Conservation (phyloP, 2,797 vertebrate species). For the Balearica regulorum region DNA sequence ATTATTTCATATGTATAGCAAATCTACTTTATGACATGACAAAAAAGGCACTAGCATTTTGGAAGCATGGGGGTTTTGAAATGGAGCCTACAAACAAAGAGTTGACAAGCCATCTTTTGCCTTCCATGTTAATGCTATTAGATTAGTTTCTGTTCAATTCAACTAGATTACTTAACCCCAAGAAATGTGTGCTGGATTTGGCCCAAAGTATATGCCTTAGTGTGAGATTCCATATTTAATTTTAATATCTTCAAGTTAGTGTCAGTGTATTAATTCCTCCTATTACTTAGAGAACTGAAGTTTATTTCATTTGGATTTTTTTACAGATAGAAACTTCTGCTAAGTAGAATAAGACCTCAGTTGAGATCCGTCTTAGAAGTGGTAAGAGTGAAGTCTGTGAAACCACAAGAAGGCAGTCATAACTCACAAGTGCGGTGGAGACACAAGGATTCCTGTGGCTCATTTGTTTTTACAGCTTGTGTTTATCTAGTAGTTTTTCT, state of each 20-base stretch:
- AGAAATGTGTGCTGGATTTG: background rate
- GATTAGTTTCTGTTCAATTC: background rate
- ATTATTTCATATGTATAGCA: background rate
- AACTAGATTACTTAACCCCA: background rate
- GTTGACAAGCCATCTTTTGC: background rate
- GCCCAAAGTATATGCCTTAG: background rate
- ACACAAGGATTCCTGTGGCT: conserved; percentile 8
- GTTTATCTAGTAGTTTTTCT: background rate
- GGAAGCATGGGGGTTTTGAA: background rate
- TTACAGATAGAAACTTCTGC: background rate
- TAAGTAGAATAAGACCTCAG: background rate
- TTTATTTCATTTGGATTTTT: background rate
- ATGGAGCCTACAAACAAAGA: background rate
- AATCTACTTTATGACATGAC: background rate
- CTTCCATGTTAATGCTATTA: background rate
- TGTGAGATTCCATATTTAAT: background rate
- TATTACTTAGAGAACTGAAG: background rate
- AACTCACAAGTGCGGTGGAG: background rate
- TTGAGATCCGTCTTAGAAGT: background rate
- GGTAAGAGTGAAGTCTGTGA: background rate
- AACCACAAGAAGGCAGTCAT: conserved; percentile 34
- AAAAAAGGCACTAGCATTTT: background rate
- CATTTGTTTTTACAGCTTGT: conserved; percentile 17
- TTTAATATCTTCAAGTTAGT: background rate
- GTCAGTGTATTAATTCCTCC: background rate